Conservation (phyloP, 2,113 vertebrate species). For the Asarcornis scutulata region DNA sequence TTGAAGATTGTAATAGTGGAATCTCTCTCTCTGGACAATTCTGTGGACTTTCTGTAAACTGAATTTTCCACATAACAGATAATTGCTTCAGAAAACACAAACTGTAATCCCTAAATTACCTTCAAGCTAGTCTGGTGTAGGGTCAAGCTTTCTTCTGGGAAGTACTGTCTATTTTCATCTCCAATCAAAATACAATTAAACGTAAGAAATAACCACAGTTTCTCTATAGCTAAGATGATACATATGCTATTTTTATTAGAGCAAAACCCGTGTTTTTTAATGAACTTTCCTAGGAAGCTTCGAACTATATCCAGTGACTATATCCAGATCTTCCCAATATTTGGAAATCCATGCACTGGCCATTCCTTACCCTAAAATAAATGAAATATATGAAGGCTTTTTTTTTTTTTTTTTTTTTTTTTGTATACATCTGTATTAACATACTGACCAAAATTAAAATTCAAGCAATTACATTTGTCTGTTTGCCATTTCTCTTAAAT, state of each 20-base stretch:
- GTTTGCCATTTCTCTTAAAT: background rate
- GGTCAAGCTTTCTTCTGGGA: constrained; percentile 22
- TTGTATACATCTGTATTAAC: background rate
- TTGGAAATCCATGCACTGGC: background rate
- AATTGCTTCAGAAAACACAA: constrained; percentile 14
- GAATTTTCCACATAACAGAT: background rate
- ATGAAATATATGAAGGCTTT: background rate
- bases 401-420: background rate
- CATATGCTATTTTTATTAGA: background rate
- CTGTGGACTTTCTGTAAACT: background rate
- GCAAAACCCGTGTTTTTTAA: background rate
- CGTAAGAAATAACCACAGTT: background rate
- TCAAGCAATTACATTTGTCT: background rate
- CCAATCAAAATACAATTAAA: constrained; percentile 11
- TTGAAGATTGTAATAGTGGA: background rate
- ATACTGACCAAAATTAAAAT: background rate
- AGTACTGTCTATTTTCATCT: background rate
- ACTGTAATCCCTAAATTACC: constrained; percentile 15
- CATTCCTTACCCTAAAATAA: background rate
- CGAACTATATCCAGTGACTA: background rate
- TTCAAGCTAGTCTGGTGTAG: background rate
- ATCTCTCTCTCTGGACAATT: background rate
- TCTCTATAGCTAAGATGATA: background rate
- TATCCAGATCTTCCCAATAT: background rate
- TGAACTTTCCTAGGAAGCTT: background rate